Evolutionary conservation across 2,888 invertebrate species (phyloP).

Genomic region (Drosophila engyochracea): DNA sequence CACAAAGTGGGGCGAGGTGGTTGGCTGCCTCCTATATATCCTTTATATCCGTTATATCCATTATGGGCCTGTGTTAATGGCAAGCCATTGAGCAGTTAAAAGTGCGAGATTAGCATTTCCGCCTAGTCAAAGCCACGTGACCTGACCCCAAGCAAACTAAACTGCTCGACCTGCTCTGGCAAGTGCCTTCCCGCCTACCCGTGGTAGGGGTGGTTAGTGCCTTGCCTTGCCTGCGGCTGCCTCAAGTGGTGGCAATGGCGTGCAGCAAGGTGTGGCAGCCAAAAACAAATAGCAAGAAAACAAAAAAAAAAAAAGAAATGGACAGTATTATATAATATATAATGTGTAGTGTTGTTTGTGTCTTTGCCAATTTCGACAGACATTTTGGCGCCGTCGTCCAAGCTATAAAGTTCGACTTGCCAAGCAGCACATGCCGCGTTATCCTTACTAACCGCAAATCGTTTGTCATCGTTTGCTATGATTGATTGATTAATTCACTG

Average conservation of each 20-base stretch:
- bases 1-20: background rate
- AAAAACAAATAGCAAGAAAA: background rate
- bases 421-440: constrained; percentile 38
- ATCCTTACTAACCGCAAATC: constrained; percentile 53
- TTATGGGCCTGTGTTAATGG: constrained; percentile 77
- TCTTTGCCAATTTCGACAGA: constrained; percentile 27
- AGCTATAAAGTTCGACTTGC: background rate
- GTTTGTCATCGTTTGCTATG: constrained; percentile 55
- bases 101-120: constrained; percentile 72
- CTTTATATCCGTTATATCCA: constrained; percentile 50
- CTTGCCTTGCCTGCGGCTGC: background rate
- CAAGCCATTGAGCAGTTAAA: constrained; percentile 74
- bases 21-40: background rate
- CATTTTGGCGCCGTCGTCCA: constrained; percentile 35
- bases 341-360: background rate
- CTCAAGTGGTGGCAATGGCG: constrained; percentile 39
- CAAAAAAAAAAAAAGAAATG: background rate
- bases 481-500: constrained; percentile 52
- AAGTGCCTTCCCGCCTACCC: constrained; percentile 27
- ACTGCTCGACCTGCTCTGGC: constrained; percentile 31
- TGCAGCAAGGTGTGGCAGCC: constrained; percentile 45
- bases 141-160: constrained; percentile 32
- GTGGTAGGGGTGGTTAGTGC: too few relatives aligned
- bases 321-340: constrained; percentile 4
- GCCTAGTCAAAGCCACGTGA: constrained; percentile 29